phyloP scores from a whole-genome alignment of 2,888 invertebrate genomes.

The Listrodromus nycthemerus region DNA sequence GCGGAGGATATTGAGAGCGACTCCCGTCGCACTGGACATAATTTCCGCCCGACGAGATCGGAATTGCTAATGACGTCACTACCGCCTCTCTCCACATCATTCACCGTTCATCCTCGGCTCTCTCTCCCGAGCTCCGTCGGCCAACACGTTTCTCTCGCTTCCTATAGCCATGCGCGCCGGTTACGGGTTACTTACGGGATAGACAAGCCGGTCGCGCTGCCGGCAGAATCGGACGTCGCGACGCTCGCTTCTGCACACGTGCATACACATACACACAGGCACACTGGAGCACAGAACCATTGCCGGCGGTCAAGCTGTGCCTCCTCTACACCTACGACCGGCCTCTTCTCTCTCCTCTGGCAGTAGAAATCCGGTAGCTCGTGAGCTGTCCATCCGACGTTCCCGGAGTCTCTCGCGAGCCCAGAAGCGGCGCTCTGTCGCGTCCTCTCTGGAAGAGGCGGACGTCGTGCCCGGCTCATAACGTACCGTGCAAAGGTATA shows the following conservation, averaged over 20 bases:
- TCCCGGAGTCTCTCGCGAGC: slow-evolving; percentile 6
- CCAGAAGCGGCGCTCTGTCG: slow-evolving; percentile 25
- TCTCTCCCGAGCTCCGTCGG: slow-evolving; percentile 15
- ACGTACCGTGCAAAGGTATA: slow-evolving; percentile 42
- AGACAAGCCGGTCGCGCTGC: slow-evolving; percentile 63
- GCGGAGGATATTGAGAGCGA: slow-evolving; percentile 84
- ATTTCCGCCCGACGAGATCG: slow-evolving; percentile 85
- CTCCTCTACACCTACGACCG: slow-evolving; percentile 31
- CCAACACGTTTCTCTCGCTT: slow-evolving; percentile 45
- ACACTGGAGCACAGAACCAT: neutral
- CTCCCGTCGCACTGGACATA: slow-evolving; percentile 84
- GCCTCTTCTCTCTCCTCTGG: slow-evolving; percentile 4
- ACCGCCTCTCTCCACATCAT: slow-evolving; percentile 81
- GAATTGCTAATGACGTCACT: slow-evolving; percentile 85
- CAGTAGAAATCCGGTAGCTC: slow-evolving; percentile 47
- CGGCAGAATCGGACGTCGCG: slow-evolving; percentile 58
- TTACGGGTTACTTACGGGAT: slow-evolving; percentile 75
- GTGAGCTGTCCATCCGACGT: slow-evolving; percentile 57
- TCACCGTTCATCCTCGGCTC: slow-evolving; percentile 75
- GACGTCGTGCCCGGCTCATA: slow-evolving; percentile 36
- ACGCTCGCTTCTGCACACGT: slow-evolving; percentile 25
- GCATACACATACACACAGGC: slow-evolving; percentile 12
- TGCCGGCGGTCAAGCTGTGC: neutral
- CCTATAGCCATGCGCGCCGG: slow-evolving; percentile 47
- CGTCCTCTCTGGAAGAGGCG: slow-evolving; percentile 29